Evolutionary conservation across 2,888 invertebrate species (phyloP).

Genomic region (Cremastobaeus sp.): DNA sequence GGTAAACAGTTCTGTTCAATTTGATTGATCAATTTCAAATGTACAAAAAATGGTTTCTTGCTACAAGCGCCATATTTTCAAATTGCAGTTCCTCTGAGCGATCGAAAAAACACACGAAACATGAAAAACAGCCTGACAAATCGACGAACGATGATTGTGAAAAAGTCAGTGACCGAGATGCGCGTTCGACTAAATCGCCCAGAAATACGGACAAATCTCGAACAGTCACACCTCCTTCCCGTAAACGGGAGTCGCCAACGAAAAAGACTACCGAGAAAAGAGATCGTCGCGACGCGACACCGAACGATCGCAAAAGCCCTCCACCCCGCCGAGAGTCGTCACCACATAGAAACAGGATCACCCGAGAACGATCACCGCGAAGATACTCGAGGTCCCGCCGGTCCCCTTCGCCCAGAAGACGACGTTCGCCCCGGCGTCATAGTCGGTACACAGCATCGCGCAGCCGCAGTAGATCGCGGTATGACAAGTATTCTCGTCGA

Average conservation of each 20-base stretch:
- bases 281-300: conserved; percentile 69
- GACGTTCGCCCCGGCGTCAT: conserved; percentile 67
- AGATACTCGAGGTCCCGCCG: conserved; percentile 70
- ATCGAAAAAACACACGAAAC: conserved; percentile 69
- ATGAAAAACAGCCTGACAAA: conserved; percentile 68
- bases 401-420: conserved; percentile 68
- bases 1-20: conserved; percentile 77
- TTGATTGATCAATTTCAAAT: background rate
- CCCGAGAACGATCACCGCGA: conserved; percentile 67
- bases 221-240: conserved; percentile 65
- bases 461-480: conserved; percentile 71
- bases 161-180: conserved; percentile 37
- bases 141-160: conserved; percentile 55
- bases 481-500: conserved; percentile 67
- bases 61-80: no score
- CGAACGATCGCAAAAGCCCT: conserved; percentile 72
- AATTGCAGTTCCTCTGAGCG: conserved; percentile 71
- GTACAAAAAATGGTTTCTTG: background rate
- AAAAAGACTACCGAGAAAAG: conserved; percentile 64
- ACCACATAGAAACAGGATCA: conserved; percentile 60
- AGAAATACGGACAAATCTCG: conserved; percentile 66
- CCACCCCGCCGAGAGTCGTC: conserved; percentile 60
- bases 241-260: conserved; percentile 63
- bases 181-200: conserved; percentile 66
- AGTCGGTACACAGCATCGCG: conserved; percentile 70